phyloP scores from a whole-genome alignment of 2,113 vertebrate species.

The Pelecanoides urinatrix region DNA sequence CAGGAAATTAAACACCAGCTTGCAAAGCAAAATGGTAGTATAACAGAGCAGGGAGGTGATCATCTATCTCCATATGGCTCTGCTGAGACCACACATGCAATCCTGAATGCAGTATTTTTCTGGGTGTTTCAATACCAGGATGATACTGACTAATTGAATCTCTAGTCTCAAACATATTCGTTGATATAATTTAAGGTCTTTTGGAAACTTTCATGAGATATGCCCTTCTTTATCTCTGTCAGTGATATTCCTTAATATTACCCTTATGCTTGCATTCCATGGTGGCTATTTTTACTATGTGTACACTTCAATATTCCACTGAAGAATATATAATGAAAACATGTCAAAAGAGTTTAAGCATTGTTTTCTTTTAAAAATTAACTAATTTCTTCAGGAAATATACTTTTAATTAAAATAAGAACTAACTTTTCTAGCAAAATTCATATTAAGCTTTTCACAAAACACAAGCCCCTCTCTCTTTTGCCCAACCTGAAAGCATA shows the following conservation, averaged over 20 bases:
- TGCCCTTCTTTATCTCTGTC: neutral
- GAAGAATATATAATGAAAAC: neutral
- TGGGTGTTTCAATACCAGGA: neutral
- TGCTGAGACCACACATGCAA: neutral
- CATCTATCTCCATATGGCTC: conserved; percentile 51
- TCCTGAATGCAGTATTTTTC: neutral
- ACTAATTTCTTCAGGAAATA: neutral
- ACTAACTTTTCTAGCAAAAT: neutral
- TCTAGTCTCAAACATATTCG: neutral
- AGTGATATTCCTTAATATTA: neutral
- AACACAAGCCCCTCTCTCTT: neutral
- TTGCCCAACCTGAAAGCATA: neutral
- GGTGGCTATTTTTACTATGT: neutral
- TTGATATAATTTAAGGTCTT: neutral
- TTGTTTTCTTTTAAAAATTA: neutral
- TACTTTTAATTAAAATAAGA: neutral
- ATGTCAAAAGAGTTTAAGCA: neutral
- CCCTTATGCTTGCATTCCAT: neutral
- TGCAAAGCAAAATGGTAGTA: conserved; percentile 49
- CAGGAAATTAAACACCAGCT: conserved; percentile 61
- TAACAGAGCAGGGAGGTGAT: conserved; percentile 53
- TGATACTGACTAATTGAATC: neutral
- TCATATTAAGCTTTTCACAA: neutral
- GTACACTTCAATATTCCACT: neutral
- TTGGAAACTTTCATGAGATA: neutral